Evolutionary conservation across 2,797 vertebrate genomes (phyloP).

Genomic region (Pangasius mekongensis): DNA sequence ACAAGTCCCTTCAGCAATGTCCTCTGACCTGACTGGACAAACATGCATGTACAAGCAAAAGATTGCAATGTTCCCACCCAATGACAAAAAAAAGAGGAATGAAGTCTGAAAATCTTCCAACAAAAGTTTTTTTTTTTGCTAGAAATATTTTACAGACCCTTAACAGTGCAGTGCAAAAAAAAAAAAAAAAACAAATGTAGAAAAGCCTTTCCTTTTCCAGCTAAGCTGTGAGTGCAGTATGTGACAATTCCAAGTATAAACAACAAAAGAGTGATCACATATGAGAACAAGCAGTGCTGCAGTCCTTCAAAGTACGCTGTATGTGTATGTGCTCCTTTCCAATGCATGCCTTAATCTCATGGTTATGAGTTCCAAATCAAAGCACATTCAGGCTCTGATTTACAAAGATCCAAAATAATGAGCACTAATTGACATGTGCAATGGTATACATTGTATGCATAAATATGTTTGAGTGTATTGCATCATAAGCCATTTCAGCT

Average conservation of each 20-base stretch:
- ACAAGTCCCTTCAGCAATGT: conserved; percentile 19
- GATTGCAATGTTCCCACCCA: conserved; percentile 1
- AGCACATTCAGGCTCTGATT: background rate
- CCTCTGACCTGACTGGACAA: conserved; percentile 24
- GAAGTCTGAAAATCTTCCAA: background rate
- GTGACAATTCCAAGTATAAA: conserved; percentile 4
- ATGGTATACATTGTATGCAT: background rate
- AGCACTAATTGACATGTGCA: background rate
- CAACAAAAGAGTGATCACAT: background rate
- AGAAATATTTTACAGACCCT: background rate
- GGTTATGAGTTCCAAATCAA: background rate
- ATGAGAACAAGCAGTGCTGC: background rate
- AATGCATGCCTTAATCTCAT: background rate
- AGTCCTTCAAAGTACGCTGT: background rate
- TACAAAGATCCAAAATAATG: background rate
- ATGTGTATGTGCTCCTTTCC: background rate
- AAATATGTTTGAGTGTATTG: background rate
- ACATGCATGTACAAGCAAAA: background rate
- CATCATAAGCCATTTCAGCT: background rate
- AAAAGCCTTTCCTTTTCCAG: background rate
- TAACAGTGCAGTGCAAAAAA: background rate
- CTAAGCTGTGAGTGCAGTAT: no score
- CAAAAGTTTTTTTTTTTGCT: background rate
- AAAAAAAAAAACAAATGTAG: background rate
- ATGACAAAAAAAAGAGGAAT: background rate